These are phyloP conservation scores for Corythornis leucogaster DNA, from an alignment of 2,797 vertebrate species.

Conservation along the genomic window DNA sequence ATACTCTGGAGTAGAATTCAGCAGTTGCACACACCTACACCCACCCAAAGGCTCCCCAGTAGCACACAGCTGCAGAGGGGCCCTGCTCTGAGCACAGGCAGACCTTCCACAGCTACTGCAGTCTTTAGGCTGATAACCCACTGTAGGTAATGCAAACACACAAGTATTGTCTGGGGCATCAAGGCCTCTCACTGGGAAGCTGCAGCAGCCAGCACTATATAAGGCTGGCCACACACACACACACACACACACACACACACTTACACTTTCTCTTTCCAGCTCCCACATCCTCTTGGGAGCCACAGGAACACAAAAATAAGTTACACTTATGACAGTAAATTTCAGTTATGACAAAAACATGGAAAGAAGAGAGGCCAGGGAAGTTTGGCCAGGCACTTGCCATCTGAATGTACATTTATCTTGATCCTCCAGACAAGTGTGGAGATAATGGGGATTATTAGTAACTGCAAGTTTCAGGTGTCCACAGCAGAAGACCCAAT, in stretches of 20 bases:
- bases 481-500: background rate
- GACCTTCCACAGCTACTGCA: background rate
- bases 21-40: background rate
- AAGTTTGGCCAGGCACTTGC: background rate
- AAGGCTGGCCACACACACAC: background rate
- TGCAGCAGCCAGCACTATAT: background rate
- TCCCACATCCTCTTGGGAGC: background rate
- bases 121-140: background rate
- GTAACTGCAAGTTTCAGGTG: background rate
- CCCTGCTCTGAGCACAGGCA: background rate
- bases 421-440: background rate
- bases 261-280: background rate
- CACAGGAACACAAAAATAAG: background rate
- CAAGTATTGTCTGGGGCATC: background rate
- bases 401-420: background rate
- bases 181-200: background rate
- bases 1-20: background rate
- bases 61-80: background rate
- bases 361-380: background rate
- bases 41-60: background rate
- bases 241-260: rapidly evolving
- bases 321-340: background rate
- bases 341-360: background rate
- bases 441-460: background rate
- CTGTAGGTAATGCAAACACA: background rate